phyloP scores from a whole-genome alignment of 2,113 vertebrate genomes.

The Panthera tigris region DNA sequence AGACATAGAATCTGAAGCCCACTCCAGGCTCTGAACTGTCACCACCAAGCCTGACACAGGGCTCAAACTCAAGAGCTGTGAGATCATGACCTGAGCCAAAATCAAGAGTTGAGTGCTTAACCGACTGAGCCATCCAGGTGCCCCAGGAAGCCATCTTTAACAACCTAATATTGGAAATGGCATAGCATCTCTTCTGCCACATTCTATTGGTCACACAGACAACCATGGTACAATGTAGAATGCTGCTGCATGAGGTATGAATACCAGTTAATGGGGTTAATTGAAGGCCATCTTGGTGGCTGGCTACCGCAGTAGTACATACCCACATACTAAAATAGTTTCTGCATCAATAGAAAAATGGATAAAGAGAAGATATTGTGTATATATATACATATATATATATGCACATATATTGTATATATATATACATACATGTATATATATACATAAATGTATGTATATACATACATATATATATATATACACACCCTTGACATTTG shows the following conservation, averaged over 20 bases:
- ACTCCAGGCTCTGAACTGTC: too few species aligned
- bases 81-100: too few species aligned
- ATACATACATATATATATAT: neutral
- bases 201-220: neutral
- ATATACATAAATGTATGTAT: too few species aligned
- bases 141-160: neutral
- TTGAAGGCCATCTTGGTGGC: neutral
- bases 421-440: too few species aligned
- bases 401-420: too few species aligned
- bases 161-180: neutral
- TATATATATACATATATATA: too few species aligned
- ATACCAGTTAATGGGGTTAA: neutral
- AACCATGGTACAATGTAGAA: fast-evolving
- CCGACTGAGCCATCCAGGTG: too few species aligned
- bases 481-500: neutral
- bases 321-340: neutral
- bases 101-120: too few species aligned
- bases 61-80: too few species aligned
- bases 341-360: neutral
- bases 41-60: too few species aligned
- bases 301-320: neutral
- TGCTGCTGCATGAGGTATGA: neutral
- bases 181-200: neutral
- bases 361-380: neutral
- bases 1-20: too few species aligned